Evolutionary conservation across 1,140 invertebrate genomes (phyloP).

Genomic region (Euglossa dilemma): DNA sequence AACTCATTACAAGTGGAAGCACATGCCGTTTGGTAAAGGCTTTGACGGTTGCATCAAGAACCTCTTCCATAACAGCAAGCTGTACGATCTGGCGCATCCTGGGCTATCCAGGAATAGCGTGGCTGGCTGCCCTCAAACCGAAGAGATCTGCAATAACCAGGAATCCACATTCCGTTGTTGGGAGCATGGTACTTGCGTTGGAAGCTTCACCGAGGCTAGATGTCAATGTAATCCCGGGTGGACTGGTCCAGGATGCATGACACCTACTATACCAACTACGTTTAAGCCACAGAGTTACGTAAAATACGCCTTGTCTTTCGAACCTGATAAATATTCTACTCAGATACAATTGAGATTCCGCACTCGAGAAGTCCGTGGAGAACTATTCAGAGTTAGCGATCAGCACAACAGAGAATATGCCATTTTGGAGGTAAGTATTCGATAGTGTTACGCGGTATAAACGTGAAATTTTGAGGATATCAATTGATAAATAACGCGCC

Average conservation of each 20-base stretch:
- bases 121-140: slow-evolving; percentile 94
- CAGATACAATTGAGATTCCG: slow-evolving; percentile 96
- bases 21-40: slow-evolving; percentile 92
- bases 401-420: slow-evolving; percentile 97
- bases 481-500: not conserved
- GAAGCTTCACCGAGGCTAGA: slow-evolving; percentile 92
- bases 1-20: slow-evolving; percentile 92
- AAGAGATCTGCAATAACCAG: slow-evolving; percentile 92
- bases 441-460: not conserved
- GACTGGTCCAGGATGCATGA: slow-evolving; percentile 93
- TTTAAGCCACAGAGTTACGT: slow-evolving; percentile 97
- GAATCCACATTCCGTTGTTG: slow-evolving; percentile 92
- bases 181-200: slow-evolving; percentile 97
- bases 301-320: slow-evolving; percentile 96
- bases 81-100: slow-evolving; percentile 95
- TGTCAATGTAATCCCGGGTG: slow-evolving; percentile 97
- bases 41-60: slow-evolving; percentile 98
- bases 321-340: slow-evolving; percentile 95
- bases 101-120: slow-evolving; percentile 92
- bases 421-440: slow-evolving; percentile 89
- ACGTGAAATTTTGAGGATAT: not conserved
- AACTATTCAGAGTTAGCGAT: slow-evolving; percentile 95
- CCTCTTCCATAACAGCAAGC: slow-evolving; percentile 96
- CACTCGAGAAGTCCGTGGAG: slow-evolving; percentile 95
- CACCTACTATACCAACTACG: slow-evolving; percentile 92